Evolutionary conservation across 2,113 vertebrate genomes (phyloP), one percentile per base, ranked within the genome.

Genomic region (Spermophilus dauricus): DNA sequence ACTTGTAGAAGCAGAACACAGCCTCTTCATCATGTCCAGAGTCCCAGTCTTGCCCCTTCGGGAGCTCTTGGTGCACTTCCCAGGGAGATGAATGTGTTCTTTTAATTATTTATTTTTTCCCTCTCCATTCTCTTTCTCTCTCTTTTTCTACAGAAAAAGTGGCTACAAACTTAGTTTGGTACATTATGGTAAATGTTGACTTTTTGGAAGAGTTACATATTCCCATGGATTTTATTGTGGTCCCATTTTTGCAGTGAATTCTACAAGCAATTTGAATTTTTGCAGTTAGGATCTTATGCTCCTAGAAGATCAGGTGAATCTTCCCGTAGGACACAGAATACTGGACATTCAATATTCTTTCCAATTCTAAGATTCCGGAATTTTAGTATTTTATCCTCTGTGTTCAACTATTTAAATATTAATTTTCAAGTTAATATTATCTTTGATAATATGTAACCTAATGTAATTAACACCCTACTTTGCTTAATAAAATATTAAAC

Each of bases 391-490:
- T 94, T 65, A 75, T 81, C 39, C 3, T 39, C 30, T 87, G 0
- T 78, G 16, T n/a, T 91, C 53, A 48, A 63, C 20, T 61, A 42
- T 81, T 80, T 53, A 81, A 51, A 70, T n/a, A n/a, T n/a, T n/a
- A 70, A 30, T n/a, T 70, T 70, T 58, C 56, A n/a, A 70, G 34
- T 14, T 18, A 18, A n/a, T 70, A n/a, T 70, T 70, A 70, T 70
- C 34, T 70, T 70, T 70, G 67, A 7, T n/a, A 70, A 70, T 9
- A n/a, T 70, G 32, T 70, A n/a, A n/a, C 34, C 67, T 87, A 48
- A n/a, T n/a, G 10, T 30, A 73, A 95, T 56, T 94, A 73, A 53
- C 61, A 80, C 70, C 77, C 37, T 69, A 81, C n/a, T 77, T 95
- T 48, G 45, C 26, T 87, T 56, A 73, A 75, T 75, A 95, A 81